Conservation (phyloP, 2,797 vertebrate species). For the Fistularia commersonii region DNA sequence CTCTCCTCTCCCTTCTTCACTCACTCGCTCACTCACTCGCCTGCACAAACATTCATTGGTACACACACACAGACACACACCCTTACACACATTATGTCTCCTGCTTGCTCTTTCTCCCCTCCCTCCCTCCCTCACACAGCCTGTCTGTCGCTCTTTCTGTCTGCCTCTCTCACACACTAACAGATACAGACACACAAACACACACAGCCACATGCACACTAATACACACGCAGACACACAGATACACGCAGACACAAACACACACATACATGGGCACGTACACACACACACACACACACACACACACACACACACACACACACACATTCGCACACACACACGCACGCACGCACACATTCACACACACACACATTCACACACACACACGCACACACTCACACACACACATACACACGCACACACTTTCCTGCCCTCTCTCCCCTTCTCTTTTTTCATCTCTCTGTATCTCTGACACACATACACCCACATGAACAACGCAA, state of each 20-base stretch:
- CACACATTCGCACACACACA: too few species aligned
- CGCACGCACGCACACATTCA: too few species aligned
- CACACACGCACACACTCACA: constrained; percentile 25
- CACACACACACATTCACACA: constrained; percentile 27
- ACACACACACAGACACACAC: constrained; percentile 13
- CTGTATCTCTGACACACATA: constrained; percentile 59
- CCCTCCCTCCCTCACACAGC: constrained; percentile 34
- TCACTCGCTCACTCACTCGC: constrained; percentile 3
- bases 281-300: constrained; percentile 20
- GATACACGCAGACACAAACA: too few species aligned
- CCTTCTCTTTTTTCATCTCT: constrained; percentile 53
- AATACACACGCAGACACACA: constrained; percentile 22
- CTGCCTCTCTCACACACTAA: too few species aligned
- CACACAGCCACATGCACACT: constrained; percentile 26
- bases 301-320: too few species aligned
- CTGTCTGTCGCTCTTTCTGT: constrained; percentile 31
- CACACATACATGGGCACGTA: too few species aligned
- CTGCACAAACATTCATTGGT: not conserved
- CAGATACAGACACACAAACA: constrained; percentile 31
- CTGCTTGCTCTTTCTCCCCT: constrained; percentile 50
- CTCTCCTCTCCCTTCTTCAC: constrained; percentile 20
- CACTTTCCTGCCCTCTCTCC: constrained; percentile 53
- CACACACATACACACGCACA: constrained; percentile 21
- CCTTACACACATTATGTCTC: too few species aligned
- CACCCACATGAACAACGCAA: constrained; percentile 51